These are phyloP conservation scores for Diarsia rubi DNA, from an alignment of 2,888 invertebrate species.

Conservation along the genomic window DNA sequence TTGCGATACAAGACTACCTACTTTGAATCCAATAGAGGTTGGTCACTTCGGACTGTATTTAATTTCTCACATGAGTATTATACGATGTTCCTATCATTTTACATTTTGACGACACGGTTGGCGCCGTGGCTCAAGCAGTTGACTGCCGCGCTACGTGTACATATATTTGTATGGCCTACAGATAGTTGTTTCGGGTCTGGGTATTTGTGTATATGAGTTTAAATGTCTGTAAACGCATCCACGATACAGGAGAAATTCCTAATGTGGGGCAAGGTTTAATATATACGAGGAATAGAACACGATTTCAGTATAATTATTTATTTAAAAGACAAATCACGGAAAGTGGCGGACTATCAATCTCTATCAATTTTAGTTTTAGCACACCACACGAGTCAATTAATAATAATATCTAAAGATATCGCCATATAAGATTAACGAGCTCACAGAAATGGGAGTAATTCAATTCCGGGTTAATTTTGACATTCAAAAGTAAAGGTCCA, in stretches of 20 bases:
- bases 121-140: too few species aligned
- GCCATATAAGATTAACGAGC: conserved; percentile 6
- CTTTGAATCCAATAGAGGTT: neutral
- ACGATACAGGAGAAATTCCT: too few species aligned
- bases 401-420: neutral
- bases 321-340: neutral
- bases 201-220: too few species aligned
- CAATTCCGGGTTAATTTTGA: conserved; percentile 49
- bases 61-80: neutral
- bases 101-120: too few species aligned
- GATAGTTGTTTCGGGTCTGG: too few species aligned
- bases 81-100: neutral
- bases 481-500: conserved; percentile 55
- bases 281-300: neutral
- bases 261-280: too few species aligned
- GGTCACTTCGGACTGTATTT: neutral
- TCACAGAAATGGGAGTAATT: conserved; percentile 24
- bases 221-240: too few species aligned
- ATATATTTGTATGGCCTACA: too few species aligned
- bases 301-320: neutral
- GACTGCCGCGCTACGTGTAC: too few species aligned
- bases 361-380: neutral
- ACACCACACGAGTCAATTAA: neutral
- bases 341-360: neutral
- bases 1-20: neutral